Conservation (phyloP, 2,113 vertebrate species). For the Psettodes erumei region DNA sequence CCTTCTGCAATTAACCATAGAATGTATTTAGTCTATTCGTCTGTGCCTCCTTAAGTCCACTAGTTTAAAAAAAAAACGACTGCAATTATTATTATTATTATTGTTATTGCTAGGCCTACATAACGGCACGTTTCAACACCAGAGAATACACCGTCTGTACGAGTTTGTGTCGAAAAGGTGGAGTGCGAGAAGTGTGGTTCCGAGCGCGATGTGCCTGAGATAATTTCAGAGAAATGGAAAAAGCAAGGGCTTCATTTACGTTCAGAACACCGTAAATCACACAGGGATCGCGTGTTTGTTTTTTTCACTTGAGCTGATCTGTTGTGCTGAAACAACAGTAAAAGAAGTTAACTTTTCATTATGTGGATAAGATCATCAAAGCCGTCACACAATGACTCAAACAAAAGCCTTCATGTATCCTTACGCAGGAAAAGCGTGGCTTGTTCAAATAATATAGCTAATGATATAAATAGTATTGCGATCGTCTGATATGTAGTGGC, state of each 20-base stretch:
- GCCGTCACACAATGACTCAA: constrained; percentile 27
- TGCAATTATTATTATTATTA: background rate
- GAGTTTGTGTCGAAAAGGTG: background rate
- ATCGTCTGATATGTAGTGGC: background rate
- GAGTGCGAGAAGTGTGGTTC: constrained; percentile 8
- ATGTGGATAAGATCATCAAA: constrained; percentile 39
- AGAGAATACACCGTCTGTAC: background rate
- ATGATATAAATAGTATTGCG: background rate
- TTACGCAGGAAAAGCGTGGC: constrained; percentile 18
- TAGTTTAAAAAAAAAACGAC: too few relatives aligned
- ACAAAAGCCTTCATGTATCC: constrained; percentile 37
- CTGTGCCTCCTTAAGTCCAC: too few relatives aligned
- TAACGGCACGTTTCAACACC: background rate
- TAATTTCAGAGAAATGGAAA: background rate
- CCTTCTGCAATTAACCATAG: constrained; percentile 1
- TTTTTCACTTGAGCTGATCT: background rate
- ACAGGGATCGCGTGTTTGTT: background rate
- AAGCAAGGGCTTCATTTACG: background rate
- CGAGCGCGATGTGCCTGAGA: constrained; percentile 16
- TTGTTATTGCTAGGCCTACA: background rate
- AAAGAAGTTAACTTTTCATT: constrained; percentile 10
- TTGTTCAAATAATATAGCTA: background rate
- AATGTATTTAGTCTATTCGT: constrained; percentile 14
- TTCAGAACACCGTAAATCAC: background rate
- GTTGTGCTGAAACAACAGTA: background rate